These are phyloP conservation scores for Origma solitaria DNA, from an alignment of 2,113 vertebrate genomes.

Conservation along the genomic window DNA sequence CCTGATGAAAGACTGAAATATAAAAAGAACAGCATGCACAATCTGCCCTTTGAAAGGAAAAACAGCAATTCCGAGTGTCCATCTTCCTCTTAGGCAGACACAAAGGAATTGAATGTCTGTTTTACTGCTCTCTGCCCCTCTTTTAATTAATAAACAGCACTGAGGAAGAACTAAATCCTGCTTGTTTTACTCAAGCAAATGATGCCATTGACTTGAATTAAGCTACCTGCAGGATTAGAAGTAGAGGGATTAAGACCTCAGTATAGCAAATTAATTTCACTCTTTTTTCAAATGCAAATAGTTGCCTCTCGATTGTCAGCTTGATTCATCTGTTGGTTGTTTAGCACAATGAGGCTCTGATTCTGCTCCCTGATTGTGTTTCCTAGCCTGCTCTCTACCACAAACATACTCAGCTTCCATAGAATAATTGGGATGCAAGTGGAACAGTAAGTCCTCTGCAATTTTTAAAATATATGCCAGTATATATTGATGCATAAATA, in stretches of 20 bases:
- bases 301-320: not conserved
- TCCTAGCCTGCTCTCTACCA: not conserved
- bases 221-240: conserved; percentile 30
- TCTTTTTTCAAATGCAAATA: conserved; percentile 51
- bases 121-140: not conserved
- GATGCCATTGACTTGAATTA: not conserved
- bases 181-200: conserved; percentile 9
- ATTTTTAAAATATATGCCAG: not conserved
- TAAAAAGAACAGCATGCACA: not conserved
- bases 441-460: not conserved
- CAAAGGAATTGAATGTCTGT: not conserved
- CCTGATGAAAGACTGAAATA: not conserved
- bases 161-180: not conserved
- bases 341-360: not conserved
- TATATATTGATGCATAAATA: not conserved
- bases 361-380: not conserved
- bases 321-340: not conserved
- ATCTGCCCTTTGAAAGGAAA: conserved; percentile 1
- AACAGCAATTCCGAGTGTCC: not conserved
- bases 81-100: not conserved
- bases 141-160: not conserved
- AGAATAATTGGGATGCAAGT: not conserved
- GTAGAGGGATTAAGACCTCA: conserved; percentile 4
- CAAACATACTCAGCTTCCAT: not conserved
- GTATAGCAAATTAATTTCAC: not conserved